Percentiles rank a stretch among this genome's conserved stretches.
Conservation (phyloP, 2,888 invertebrate genomes). For the Lasioglossum villosulum region DNA sequence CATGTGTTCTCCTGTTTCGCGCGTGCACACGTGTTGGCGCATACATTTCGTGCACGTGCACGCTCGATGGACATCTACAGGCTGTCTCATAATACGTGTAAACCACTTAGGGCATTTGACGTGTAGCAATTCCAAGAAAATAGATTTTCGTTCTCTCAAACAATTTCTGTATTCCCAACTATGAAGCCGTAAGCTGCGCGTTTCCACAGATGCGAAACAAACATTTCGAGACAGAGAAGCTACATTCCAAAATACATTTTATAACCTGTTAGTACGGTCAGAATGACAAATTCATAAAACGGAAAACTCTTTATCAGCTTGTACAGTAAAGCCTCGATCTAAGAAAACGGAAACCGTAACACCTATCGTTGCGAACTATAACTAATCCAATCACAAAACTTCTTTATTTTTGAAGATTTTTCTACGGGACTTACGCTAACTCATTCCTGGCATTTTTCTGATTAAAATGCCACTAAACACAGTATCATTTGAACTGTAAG, state of each 20-base stretch:
- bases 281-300: neutral
- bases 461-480: too few species aligned
- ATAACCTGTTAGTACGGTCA: neutral
- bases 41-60: slow-evolving; percentile 28
- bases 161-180: neutral
- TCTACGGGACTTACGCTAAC: too few species aligned
- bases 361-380: too few species aligned
- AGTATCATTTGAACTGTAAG: too few species aligned
- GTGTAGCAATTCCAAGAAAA: neutral
- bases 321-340: too few species aligned
- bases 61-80: neutral
- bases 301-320: neutral
- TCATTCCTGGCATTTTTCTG: too few species aligned
- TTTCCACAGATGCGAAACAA: neutral
- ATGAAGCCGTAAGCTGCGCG: neutral
- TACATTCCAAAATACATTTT: neutral
- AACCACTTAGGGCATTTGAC: slow-evolving; percentile 2
- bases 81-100: neutral
- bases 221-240: neutral
- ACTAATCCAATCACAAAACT: too few species aligned
- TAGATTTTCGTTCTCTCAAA: neutral
- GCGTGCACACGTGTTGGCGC: slow-evolving; percentile 11
- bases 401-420: too few species aligned
- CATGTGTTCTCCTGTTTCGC: slow-evolving; percentile 4
- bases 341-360: too few species aligned